A percentile compares a stretch with the other conserved stretches of the same genome.
phyloP scores from a whole-genome alignment of 2,113 vertebrate genomes.

The Sinocyclocheilus rhinocerous region DNA sequence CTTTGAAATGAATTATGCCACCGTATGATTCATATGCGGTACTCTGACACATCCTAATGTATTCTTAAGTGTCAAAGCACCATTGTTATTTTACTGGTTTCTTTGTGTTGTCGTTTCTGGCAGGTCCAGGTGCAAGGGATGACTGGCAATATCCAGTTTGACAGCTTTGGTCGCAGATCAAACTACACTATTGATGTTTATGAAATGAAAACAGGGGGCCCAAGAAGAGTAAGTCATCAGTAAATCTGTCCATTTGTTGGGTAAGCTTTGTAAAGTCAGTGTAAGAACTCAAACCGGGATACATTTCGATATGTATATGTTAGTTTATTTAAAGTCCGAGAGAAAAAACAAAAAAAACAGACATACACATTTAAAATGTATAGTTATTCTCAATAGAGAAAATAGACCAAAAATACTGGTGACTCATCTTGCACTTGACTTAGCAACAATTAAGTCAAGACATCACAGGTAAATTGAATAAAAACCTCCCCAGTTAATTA shows the following conservation, averaged over 20 bases:
- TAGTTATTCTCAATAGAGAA: neutral
- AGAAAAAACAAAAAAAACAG: neutral
- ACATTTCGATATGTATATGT: neutral
- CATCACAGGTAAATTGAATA: neutral
- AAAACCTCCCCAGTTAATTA: neutral
- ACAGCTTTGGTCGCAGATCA: slow-evolving; percentile 95
- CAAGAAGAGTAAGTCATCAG: slow-evolving; percentile 86
- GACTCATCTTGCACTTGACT: neutral
- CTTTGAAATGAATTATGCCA: slow-evolving; percentile 1
- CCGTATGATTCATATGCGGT: neutral
- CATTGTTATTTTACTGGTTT: neutral
- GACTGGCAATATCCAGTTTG: slow-evolving; percentile 98
- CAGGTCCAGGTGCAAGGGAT: slow-evolving; percentile 98
- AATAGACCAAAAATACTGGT: neutral
- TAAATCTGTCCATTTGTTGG: slow-evolving; percentile 16
- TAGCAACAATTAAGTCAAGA: neutral
- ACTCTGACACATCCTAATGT: slow-evolving; percentile 5
- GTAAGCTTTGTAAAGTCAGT: neutral
- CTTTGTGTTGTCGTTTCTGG: slow-evolving; percentile 47
- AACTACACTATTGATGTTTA: slow-evolving; percentile 98
- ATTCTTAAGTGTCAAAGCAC: neutral
- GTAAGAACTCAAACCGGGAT: neutral
- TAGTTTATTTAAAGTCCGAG: neutral
- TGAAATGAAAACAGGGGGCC: slow-evolving; percentile 92
- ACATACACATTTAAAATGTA: neutral